A percentile compares a stretch with the other conserved stretches of the same genome.
These are phyloP conservation scores for Loris lydekkerianus DNA, from an alignment of 2,797 vertebrate species.

Conservation along the genomic window DNA sequence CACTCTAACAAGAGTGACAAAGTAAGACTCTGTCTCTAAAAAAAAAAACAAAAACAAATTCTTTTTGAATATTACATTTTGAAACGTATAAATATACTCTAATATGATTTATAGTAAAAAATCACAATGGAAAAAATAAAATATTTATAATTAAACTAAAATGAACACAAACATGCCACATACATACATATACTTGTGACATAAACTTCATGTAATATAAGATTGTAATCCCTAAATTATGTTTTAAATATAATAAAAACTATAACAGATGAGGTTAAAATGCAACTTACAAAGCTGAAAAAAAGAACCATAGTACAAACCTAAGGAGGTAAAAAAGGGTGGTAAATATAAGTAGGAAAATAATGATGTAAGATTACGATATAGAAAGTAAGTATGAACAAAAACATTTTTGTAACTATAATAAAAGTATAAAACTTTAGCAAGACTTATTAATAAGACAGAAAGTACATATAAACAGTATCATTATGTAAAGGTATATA, in stretches of 20 bases:
- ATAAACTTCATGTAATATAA: not conserved
- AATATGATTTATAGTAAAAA: not conserved
- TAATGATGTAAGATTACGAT: not conserved
- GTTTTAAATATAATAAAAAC: not conserved
- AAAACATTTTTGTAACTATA: not conserved
- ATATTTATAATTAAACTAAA: not conserved
- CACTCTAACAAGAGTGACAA: too few relatives aligned
- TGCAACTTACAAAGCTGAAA: not conserved
- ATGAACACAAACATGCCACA: not conserved
- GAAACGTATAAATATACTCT: not conserved
- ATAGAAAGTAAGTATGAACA: not conserved
- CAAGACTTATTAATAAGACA: not conserved
- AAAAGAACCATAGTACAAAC: not conserved
- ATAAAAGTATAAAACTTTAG: not conserved
- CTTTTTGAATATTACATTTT: not conserved
- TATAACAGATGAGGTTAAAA: not conserved
- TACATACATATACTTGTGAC: not conserved
- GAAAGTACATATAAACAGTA: not conserved
- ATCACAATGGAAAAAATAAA: not conserved
- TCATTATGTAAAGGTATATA: not conserved
- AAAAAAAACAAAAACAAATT: not conserved
- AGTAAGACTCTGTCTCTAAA: too few relatives aligned
- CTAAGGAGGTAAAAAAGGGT: not conserved
- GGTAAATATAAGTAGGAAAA: not conserved
- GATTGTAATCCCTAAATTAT: not conserved